Evolutionary conservation across 2,888 invertebrate genomes (phyloP).

Genomic region (Allophyes oxyacanthae): DNA sequence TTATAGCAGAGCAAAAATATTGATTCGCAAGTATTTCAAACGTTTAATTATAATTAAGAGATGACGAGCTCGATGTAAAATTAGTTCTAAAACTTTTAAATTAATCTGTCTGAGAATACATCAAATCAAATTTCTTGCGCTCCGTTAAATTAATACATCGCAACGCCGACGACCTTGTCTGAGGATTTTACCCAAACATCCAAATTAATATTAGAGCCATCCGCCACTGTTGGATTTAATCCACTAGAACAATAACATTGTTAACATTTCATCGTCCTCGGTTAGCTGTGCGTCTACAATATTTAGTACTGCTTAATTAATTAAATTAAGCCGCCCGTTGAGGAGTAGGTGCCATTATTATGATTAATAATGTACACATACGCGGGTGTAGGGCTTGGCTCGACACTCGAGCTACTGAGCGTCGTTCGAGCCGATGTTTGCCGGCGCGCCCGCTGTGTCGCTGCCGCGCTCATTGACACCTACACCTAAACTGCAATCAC

Average conservation of each 20-base stretch:
- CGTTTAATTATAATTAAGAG: constrained; percentile 18
- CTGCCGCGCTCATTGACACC: constrained; percentile 29
- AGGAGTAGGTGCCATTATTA: constrained; percentile 78
- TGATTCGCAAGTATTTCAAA: constrained; percentile 8
- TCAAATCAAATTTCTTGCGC: constrained; percentile 68
- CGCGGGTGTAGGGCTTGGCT: constrained; percentile 36
- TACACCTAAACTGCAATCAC: constrained; percentile 34
- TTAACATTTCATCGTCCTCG: constrained; percentile 83
- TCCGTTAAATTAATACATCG: constrained; percentile 76
- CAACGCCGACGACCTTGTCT: constrained; percentile 72
- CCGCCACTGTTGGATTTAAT: constrained; percentile 78
- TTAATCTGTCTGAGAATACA: constrained; percentile 61
- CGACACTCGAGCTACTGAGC: constrained; percentile 30
- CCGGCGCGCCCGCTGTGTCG: constrained; percentile 24
- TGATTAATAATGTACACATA: constrained; percentile 77
- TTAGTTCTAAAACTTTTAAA: constrained; percentile 56
- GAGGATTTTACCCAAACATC: constrained; percentile 78
- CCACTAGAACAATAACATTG: constrained; percentile 84
- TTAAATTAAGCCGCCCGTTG: constrained; percentile 78
- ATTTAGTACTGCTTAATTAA: constrained; percentile 83
- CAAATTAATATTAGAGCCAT: constrained; percentile 81
- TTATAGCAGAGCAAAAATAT: constrained; percentile 23
- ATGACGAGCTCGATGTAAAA: constrained; percentile 30
- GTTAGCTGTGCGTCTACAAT: constrained; percentile 77
- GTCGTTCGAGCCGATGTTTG: constrained; percentile 29